These are phyloP conservation scores for Mionectes olivaceus DNA, from an alignment of 2,797 vertebrate species.

Conservation along the genomic window DNA sequence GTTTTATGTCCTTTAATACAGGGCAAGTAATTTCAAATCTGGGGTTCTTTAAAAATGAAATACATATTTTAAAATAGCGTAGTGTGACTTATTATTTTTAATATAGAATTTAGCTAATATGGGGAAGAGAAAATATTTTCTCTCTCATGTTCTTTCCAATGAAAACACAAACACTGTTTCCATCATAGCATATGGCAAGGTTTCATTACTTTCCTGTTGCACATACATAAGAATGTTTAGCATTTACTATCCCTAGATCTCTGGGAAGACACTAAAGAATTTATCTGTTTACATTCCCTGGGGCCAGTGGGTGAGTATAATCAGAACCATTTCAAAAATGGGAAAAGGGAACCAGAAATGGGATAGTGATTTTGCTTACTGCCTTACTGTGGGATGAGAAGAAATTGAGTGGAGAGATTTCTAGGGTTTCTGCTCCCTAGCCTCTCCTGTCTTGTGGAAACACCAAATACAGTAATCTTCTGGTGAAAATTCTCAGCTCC, in stretches of 20 bases:
- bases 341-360: neutral
- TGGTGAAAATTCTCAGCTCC: neutral
- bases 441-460: neutral
- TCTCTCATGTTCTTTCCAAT: neutral
- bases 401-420: neutral
- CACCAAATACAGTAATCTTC: neutral
- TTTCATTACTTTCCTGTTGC: neutral
- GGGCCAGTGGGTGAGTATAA: neutral
- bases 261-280: neutral
- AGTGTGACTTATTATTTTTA: constrained; percentile 73
- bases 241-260: neutral
- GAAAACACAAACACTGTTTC: constrained; percentile 28
- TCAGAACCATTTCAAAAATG: neutral
- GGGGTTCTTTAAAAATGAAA: constrained; percentile 73
- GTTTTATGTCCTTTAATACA: constrained; percentile 75
- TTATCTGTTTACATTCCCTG: neutral
- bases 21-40: constrained; percentile 73
- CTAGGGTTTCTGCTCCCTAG: neutral
- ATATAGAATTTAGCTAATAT: constrained; percentile 67
- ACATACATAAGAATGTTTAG: neutral
- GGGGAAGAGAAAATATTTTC: constrained; percentile 37
- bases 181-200: neutral
- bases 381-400: neutral
- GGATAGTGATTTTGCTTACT: neutral
- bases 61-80: constrained; percentile 73